Conservation (phyloP, 2,797 vertebrate species). For the Margarornis squamiger region DNA sequence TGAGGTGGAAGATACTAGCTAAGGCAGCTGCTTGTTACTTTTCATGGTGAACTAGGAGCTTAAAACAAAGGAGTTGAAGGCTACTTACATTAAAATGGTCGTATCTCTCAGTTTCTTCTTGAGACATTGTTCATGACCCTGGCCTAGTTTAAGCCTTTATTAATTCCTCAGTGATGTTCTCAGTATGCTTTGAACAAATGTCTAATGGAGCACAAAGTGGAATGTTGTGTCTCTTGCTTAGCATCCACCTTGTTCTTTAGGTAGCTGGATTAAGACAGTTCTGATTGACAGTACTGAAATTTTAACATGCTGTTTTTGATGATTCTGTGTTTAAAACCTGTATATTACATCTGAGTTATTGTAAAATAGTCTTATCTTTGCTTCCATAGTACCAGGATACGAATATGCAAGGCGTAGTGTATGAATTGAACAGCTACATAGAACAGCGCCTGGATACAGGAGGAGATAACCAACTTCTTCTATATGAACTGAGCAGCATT, state of each 20-base stretch:
- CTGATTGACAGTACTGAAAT: not conserved
- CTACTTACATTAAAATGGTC: not conserved
- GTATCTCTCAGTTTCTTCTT: not conserved
- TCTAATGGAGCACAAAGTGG: not conserved
- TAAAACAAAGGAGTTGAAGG: not conserved
- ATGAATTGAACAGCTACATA: conserved; percentile 96
- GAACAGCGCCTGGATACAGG: conserved; percentile 92
- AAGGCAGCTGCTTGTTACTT: not conserved
- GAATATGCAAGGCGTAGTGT: conserved; percentile 96
- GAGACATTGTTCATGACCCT: not conserved
- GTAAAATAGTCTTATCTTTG: conserved; percentile 10
- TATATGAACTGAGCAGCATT: conserved; percentile 95
- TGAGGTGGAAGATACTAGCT: not conserved
- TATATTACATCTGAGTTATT: not conserved
- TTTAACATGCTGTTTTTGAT: not conserved
- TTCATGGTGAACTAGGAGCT: not conserved
- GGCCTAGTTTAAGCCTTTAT: not conserved
- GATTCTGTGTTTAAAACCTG: not conserved
- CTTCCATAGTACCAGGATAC: conserved; percentile 92
- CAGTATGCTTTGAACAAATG: not conserved
- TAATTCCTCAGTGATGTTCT: not conserved
- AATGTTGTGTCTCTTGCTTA: not conserved
- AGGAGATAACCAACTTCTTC: conserved; percentile 93
- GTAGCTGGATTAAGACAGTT: not conserved
- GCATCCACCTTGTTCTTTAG: not conserved